Base-by-base conservation (phyloP, 2,888 invertebrate genomes). In the Alsophila aescularia region DNA sequence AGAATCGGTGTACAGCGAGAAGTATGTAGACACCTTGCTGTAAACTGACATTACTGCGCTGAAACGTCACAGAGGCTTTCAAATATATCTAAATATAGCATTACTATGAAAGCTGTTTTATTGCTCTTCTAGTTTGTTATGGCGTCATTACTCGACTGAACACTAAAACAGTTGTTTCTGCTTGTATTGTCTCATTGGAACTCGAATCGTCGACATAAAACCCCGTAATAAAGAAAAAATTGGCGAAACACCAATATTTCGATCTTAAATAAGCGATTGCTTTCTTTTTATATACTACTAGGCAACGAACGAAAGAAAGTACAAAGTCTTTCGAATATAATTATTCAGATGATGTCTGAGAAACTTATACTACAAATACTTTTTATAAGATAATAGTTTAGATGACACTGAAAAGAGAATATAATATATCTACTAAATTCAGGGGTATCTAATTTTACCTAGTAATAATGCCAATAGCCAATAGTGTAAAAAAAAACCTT, bases 171-270 rank as follows among this genome's bases (percentile, higher is more conserved):
- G 44, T 50, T 45, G 45, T 51, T 24, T 45, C 35, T 39, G 8
- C 27, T 24, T 34, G 32, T 43, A 48, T 37, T 24, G 41, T 34
- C 41, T 32, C 48, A 32, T 48, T 21, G 36, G 15, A 41, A 48
- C 37, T 34, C 42, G 37, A 39, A 44, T 43, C 34, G 8, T 24
- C 4, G 10, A 29, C 44, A 50, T 55, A 55, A 55, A 48, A 29
- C 31, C 10, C 15, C 13, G 15, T 36, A 35, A 29, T 50, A 55
- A 55, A 50, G 7, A 35, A 12, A 8, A 45, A 55, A 49, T 49
- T 50, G 55, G 49, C 39, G 14, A 34, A 36, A 45, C 43, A 54
- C 37, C 53, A 49, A 37, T 45, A 41, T 41, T 54, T 18, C 24
- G 48, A 43, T 37, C 16, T 13, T 18, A 18, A 34, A 49, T 49